Conservation (phyloP, 2,888 invertebrate species). For the Spilarctia lutea region DNA sequence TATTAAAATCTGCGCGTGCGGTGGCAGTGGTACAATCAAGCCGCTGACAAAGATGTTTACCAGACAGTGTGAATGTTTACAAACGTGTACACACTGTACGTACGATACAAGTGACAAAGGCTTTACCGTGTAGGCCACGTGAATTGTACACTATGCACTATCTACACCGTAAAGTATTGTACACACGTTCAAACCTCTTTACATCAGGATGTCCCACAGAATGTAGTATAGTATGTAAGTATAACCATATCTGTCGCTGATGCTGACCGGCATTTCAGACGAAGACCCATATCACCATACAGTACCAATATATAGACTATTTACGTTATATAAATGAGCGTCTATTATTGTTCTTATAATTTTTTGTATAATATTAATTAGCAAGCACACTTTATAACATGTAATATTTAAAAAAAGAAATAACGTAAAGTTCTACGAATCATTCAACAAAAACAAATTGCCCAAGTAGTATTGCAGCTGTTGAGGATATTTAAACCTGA, state of each 20-base stretch:
- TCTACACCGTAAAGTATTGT: slow-evolving; percentile 19
- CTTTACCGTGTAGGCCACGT: slow-evolving; percentile 40
- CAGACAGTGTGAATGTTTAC: slow-evolving; percentile 67
- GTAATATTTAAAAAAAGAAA: neutral
- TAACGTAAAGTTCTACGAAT: slow-evolving; percentile 1
- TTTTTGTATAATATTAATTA: neutral
- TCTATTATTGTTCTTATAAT: neutral
- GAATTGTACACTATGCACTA: slow-evolving; percentile 38
- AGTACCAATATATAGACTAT: neutral
- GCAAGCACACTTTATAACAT: neutral
- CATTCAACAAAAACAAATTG: slow-evolving; percentile 4
- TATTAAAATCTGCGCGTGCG: slow-evolving; percentile 62
- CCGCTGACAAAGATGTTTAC: slow-evolving; percentile 70
- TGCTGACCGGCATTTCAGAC: neutral
- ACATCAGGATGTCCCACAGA: neutral
- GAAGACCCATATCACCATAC: neutral
- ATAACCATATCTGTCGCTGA: neutral
- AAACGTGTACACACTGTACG: slow-evolving; percentile 55
- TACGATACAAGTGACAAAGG: slow-evolving; percentile 37
- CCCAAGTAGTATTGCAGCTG: slow-evolving; percentile 13
- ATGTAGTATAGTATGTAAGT: neutral
- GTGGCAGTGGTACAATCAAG: slow-evolving; percentile 47
- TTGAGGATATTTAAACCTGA: slow-evolving; percentile 30
- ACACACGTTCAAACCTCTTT: neutral
- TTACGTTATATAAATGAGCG: neutral